Conservation (phyloP, 1,140 invertebrate genomes). For the Drosophila nebulosa region DNA sequence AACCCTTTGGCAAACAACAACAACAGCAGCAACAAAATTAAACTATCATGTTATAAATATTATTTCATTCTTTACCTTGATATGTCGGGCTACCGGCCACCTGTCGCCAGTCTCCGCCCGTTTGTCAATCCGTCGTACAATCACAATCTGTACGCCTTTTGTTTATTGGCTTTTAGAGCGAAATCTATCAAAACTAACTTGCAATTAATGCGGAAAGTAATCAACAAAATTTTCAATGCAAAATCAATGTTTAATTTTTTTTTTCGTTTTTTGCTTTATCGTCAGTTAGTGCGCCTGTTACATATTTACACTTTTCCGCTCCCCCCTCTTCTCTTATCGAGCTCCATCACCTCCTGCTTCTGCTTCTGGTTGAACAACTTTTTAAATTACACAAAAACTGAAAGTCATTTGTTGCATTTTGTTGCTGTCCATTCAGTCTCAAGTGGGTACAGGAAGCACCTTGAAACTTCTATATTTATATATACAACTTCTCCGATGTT, state of each 20-base stretch:
- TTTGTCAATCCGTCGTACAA: neutral
- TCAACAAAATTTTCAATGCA: constrained; percentile 48
- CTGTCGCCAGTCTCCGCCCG: neutral
- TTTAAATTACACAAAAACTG: constrained; percentile 47
- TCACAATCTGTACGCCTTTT: constrained; percentile 8
- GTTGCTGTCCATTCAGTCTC: constrained; percentile 6
- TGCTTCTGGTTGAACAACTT: constrained; percentile 59
- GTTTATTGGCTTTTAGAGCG: constrained; percentile 38
- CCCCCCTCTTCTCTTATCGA: neutral
- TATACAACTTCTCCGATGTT: constrained; percentile 26
- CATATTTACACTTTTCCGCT: constrained; percentile 8
- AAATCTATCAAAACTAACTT: constrained; percentile 3
- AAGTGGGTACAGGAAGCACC: constrained; percentile 65
- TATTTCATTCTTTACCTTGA: constrained; percentile 62
- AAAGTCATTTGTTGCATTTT: constrained; percentile 24
- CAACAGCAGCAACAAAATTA: neutral
- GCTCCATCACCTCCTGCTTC: neutral
- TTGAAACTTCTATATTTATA: constrained; percentile 79
- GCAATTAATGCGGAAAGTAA: constrained; percentile 60
- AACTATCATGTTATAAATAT: constrained; percentile 54
- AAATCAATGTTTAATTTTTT: constrained; percentile 64
- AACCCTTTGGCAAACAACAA: constrained; percentile 52
- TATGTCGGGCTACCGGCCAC: constrained; percentile 14
- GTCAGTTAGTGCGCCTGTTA: constrained; percentile 60
- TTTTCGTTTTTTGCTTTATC: constrained; percentile 51